These are phyloP conservation scores for Podiceps cristatus DNA, from an alignment of 2,113 vertebrate genomes.

Conservation along the genomic window DNA sequence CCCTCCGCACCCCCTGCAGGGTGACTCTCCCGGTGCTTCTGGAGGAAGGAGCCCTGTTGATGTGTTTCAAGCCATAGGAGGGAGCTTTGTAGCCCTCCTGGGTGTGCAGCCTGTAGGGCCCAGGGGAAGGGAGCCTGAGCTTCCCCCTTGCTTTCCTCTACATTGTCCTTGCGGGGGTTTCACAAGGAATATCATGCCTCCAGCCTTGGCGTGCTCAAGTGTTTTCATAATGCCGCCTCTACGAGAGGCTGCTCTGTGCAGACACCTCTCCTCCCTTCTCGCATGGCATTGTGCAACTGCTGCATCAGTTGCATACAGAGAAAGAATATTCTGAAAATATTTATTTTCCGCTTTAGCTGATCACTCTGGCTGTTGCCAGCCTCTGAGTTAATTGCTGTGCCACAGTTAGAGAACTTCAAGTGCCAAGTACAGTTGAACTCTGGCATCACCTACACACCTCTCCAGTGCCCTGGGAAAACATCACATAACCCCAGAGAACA, in stretches of 20 bases:
- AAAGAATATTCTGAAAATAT: neutral
- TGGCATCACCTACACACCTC: neutral
- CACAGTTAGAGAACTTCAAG: neutral
- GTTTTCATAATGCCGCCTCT: neutral
- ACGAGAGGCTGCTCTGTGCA: neutral
- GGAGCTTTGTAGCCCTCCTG: neutral
- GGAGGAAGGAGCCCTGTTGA: accelerated
- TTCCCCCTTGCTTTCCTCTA: neutral
- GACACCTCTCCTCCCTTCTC: neutral
- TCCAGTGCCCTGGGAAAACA: neutral
- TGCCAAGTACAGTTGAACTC: neutral
- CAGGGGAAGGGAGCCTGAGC: neutral
- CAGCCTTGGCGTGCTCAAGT: neutral
- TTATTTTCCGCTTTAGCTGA: neutral
- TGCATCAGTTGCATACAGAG: neutral
- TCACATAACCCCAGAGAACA: neutral
- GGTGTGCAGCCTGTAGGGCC: neutral
- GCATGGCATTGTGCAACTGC: neutral
- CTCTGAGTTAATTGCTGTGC: neutral
- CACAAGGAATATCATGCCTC: neutral
- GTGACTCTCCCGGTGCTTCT: neutral
- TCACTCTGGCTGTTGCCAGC: neutral
- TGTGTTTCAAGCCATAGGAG: neutral
- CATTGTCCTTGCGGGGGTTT: neutral
- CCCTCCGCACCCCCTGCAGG: accelerated